Percentiles rank a stretch among this genome's conserved stretches.
Conservation (phyloP, 2,113 vertebrate species). For the Notarius quadriscutis region DNA sequence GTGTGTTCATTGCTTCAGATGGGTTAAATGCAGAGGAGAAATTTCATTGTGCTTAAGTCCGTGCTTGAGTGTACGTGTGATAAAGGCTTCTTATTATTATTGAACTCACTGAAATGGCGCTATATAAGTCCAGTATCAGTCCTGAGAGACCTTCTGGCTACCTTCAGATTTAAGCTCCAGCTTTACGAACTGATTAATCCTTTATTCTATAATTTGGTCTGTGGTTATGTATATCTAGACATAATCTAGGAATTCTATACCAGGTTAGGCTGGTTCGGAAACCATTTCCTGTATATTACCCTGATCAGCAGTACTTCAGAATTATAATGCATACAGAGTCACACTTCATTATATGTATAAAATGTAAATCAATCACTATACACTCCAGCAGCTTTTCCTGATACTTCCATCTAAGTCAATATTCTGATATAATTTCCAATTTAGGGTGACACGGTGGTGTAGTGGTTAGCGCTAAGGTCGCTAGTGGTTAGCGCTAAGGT, state of each 20-base stretch:
- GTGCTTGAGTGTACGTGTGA: too few species aligned
- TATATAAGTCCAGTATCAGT: background rate
- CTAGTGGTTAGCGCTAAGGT: too few species aligned
- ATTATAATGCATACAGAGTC: background rate
- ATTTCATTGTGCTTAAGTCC: too few species aligned
- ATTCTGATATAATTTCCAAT: background rate
- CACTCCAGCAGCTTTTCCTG: background rate
- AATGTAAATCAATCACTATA: background rate
- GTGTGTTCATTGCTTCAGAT: too few species aligned
- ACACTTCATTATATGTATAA: background rate
- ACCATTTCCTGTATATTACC: background rate
- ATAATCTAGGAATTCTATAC: background rate
- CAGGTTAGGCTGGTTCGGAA: background rate
- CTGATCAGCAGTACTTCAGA: background rate
- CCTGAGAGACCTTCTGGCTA: background rate
- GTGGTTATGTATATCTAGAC: background rate
- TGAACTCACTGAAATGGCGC: too few species aligned
- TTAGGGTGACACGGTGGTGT: background rate
- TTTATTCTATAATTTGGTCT: background rate
- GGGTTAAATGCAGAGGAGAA: too few species aligned
- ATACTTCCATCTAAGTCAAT: background rate
- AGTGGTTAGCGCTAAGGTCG: too few species aligned
- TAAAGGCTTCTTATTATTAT: too few species aligned
- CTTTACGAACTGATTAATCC: background rate
- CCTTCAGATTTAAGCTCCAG: background rate